Conservation (phyloP, 2,797 vertebrate genomes). For the Ibycter americanus region DNA sequence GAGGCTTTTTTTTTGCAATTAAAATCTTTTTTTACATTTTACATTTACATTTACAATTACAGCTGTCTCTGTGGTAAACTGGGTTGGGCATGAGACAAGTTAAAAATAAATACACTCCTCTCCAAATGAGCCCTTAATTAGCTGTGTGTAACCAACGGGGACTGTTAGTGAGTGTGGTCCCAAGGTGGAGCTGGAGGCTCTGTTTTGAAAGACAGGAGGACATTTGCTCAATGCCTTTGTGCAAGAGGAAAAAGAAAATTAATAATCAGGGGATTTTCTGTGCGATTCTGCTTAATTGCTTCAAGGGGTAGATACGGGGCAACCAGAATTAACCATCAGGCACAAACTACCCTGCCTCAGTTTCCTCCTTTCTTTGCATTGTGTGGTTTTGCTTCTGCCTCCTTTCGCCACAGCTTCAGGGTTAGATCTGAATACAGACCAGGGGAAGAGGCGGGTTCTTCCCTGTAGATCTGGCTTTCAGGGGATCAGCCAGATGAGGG, state of each 20-base stretch:
- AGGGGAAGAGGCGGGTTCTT: background rate
- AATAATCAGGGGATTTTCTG: background rate
- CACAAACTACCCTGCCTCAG: too few relatives aligned
- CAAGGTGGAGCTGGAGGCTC: background rate
- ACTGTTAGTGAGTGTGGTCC: accelerated
- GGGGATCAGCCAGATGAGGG: background rate
- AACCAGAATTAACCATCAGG: background rate
- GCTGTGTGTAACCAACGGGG: accelerated
- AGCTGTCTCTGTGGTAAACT: background rate
- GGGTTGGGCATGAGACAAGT: too few relatives aligned
- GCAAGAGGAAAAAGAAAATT: background rate
- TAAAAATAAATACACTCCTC: background rate
- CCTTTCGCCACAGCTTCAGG: background rate
- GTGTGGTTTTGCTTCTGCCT: background rate
- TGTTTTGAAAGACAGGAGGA: too few relatives aligned
- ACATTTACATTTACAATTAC: too few relatives aligned
- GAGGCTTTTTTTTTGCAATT: background rate
- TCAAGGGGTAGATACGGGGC: background rate
- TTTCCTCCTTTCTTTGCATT: too few relatives aligned
- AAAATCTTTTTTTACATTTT: background rate
- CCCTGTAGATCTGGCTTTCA: background rate
- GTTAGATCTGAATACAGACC: background rate
- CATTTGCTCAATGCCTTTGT: accelerated
- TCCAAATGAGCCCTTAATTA: background rate
- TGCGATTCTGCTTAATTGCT: background rate